Conservation (phyloP, 2,113 vertebrate genomes). For the Centropus unirufus region DNA sequence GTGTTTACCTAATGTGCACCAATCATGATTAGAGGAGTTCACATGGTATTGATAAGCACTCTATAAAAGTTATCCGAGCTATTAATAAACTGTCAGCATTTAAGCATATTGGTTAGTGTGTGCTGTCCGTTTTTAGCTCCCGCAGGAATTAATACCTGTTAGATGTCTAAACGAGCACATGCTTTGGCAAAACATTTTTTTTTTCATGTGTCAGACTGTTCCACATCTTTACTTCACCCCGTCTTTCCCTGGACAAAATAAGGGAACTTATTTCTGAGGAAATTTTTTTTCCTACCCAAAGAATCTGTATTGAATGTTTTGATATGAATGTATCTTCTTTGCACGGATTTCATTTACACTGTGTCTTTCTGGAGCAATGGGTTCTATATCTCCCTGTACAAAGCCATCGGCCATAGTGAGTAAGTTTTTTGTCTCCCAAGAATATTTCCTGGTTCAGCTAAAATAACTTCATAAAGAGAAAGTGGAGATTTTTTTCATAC, state of each 20-base stretch:
- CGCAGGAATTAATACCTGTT: too few relatives aligned
- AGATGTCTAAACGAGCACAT: not conserved
- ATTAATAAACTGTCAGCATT: too few relatives aligned
- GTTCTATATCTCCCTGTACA: not conserved
- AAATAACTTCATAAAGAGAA: not conserved
- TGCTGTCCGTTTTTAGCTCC: too few relatives aligned
- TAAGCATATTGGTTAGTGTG: too few relatives aligned
- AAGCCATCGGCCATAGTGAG: not conserved
- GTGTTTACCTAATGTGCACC: too few relatives aligned
- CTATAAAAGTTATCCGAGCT: too few relatives aligned
- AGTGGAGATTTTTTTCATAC: not conserved
- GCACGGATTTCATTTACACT: not conserved
- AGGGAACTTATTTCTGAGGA: not conserved
- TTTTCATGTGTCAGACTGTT: not conserved
- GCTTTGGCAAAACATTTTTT: not conserved
- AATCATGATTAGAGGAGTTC: too few relatives aligned
- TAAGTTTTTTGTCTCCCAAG: not conserved
- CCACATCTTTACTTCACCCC: not conserved
- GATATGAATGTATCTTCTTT: not conserved
- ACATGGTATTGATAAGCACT: too few relatives aligned
- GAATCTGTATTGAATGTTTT: not conserved
- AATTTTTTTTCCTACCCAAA: not conserved
- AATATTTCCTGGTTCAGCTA: not conserved
- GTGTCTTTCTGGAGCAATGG: not conserved
- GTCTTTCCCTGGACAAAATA: not conserved